Evolutionary conservation across 2,113 vertebrate genomes (phyloP).

Genomic region (Aramus guarauna): DNA sequence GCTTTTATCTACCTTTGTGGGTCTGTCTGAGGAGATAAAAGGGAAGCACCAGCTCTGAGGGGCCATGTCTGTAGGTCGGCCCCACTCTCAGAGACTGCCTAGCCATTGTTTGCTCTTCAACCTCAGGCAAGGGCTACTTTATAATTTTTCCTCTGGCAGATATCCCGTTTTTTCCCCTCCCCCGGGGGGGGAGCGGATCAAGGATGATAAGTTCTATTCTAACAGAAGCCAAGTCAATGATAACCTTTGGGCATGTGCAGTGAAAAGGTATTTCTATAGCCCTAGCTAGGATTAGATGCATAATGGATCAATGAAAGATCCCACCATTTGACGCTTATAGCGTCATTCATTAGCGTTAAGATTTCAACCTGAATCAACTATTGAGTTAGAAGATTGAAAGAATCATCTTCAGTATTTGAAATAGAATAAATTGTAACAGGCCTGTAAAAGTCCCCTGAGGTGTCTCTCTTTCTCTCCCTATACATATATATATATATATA

Average conservation of each 20-base stretch:
- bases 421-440: neutral
- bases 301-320: constrained; percentile 37
- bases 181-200: neutral
- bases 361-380: constrained; percentile 45
- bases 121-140: neutral
- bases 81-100: neutral
- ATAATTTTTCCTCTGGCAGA: constrained; percentile 17
- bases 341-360: constrained; percentile 13
- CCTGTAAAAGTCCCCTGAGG: constrained; percentile 14
- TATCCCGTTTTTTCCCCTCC: neutral
- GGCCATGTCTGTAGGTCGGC: neutral
- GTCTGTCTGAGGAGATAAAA: neutral
- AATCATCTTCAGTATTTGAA: neutral
- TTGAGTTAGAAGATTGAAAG: constrained; percentile 26
- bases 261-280: constrained; percentile 36
- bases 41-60: neutral
- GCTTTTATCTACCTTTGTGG: neutral
- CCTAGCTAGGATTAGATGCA: constrained; percentile 22
- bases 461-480: neutral
- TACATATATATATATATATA: neutral
- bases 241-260: constrained; percentile 32
- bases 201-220: neutral
- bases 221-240: constrained; percentile 10
- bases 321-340: neutral
- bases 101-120: neutral